Evolutionary conservation across 2,888 invertebrate species (phyloP), one percentile per base, ranked within the genome.

Genomic region (Antheraea assamensis): DNA sequence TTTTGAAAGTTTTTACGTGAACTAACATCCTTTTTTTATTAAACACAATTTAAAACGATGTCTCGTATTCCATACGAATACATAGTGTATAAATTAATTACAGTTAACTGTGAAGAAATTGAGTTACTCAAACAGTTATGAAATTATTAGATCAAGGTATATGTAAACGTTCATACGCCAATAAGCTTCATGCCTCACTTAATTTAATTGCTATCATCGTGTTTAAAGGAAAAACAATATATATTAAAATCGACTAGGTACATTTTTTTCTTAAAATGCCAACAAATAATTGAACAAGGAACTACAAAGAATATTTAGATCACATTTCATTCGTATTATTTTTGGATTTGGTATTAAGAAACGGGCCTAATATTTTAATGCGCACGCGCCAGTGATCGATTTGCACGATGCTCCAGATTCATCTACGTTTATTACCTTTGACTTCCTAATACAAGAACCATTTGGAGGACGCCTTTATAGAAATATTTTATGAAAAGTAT

Each of bases 331-430:
- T 76, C 77, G 78, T 81, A 82, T 85, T 88, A 88, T 86, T 87
- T 85, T 83, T 76, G 82, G 82, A 83, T 76, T 77, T 79, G 76
- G 78, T 81, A 80, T 82, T 82, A 81, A 79, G 86, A 87, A 88
- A 88, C 80, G 73, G 76, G 77, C 76, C 76, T 78, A 78, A 61
- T 42, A 42, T 74, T 76, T 35, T 68, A 35, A 68, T 78, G 74
- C 78, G 73, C 71, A 73, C 80, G 78, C 78, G 77, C 80, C 77
- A 66, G 66, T 35, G 78, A 76, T 77, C 76, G 81, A 80, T 83
- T 81, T 79, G 80, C 79, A 80, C 76, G 78, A 75, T 81, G 83
- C 76, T 82, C 86, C 79, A 79, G 78, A 81, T 85, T 80, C 79
- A 78, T 78, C 77, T 76, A 79, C 78, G 75, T 83, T 81, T 80